Percentiles rank a stretch among this genome's conserved stretches.
phyloP scores from a whole-genome alignment of 2,113 vertebrate genomes.

The Phyllostomus discolor region DNA sequence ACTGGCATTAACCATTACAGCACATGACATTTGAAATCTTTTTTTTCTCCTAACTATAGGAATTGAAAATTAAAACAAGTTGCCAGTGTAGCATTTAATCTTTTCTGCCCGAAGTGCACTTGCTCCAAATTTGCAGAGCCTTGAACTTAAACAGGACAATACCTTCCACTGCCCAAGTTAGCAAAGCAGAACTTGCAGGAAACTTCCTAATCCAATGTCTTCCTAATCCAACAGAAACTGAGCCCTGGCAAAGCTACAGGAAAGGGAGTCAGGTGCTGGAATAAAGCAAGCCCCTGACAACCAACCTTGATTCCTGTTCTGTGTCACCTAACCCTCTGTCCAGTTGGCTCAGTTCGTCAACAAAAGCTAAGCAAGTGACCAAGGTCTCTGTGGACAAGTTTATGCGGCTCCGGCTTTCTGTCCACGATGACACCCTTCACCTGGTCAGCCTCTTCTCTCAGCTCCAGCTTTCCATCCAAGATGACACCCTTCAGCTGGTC shows the following conservation, averaged over 20 bases:
- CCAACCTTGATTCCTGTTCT: neutral
- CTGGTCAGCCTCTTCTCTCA: neutral
- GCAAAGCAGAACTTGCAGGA: neutral
- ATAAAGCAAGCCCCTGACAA: neutral
- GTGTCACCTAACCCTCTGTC: neutral
- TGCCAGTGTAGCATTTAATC: neutral
- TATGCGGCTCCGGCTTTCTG: neutral
- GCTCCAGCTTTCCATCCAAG: neutral
- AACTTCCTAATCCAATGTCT: neutral
- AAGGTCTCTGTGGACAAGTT: neutral
- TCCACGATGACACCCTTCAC: neutral
- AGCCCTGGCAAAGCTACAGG: neutral
- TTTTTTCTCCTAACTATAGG: slow-evolving; percentile 14
- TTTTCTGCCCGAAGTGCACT: neutral
- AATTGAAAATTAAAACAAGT: slow-evolving; percentile 50
- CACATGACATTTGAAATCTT: slow-evolving; percentile 39
- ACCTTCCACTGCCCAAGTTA: neutral
- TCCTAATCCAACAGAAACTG: neutral
- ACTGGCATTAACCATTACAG: slow-evolving; percentile 28
- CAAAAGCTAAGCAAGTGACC: neutral
- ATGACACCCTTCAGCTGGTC: neutral
- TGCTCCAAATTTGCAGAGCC: neutral
- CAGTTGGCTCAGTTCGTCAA: neutral
- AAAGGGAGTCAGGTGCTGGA: neutral
- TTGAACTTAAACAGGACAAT: neutral